A percentile compares a stretch with the other conserved stretches of the same genome.
phyloP scores from a whole-genome alignment of 2,113 vertebrate genomes.

The Notechis scutatus region DNA sequence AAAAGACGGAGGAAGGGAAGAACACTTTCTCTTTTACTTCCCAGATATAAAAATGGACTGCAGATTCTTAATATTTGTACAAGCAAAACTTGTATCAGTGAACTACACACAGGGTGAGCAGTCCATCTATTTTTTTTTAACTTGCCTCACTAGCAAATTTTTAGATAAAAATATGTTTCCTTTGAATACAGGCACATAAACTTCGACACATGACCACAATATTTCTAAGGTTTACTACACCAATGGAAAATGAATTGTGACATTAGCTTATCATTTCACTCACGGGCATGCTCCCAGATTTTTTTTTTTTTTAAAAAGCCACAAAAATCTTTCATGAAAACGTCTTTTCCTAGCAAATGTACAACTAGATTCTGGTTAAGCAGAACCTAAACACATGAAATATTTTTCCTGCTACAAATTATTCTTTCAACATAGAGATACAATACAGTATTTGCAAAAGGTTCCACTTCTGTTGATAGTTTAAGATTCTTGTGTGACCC shows the following conservation, averaged over 20 bases:
- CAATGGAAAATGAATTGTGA: background rate
- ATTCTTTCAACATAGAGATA: slow-evolving; percentile 20
- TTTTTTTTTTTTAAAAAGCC: background rate
- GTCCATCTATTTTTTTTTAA: background rate
- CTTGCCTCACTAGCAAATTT: background rate
- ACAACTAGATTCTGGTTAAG: background rate
- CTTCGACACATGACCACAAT: background rate
- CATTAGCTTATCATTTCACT: background rate
- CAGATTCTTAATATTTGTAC: background rate
- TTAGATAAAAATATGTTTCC: background rate
- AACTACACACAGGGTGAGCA: background rate
- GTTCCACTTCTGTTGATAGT: background rate
- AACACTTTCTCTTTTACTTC: background rate
- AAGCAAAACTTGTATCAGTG: background rate
- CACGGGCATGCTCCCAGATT: background rate
- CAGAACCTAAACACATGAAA: background rate
- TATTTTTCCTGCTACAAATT: background rate
- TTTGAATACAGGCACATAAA: background rate
- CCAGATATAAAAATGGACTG: background rate
- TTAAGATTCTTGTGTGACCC: background rate
- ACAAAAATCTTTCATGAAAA: background rate
- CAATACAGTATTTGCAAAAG: background rate
- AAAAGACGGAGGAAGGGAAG: background rate
- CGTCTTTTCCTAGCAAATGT: background rate
- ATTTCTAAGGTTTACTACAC: background rate